Base-by-base conservation (phyloP, 2,797 vertebrate species). In the Leucoraja ocellata region DNA sequence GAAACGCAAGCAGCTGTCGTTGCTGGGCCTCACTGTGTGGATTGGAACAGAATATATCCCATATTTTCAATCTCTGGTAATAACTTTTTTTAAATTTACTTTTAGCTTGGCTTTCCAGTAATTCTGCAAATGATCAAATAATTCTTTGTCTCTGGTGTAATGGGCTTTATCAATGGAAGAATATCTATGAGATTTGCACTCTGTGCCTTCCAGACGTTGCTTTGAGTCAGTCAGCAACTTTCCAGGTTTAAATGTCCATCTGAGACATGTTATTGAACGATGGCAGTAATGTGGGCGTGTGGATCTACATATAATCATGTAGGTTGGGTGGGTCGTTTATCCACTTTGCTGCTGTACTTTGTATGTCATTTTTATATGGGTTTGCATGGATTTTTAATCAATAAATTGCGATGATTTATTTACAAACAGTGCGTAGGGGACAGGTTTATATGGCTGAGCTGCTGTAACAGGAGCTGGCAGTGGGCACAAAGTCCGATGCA, bases 371-470 rank as follows among this genome's bases (percentile, higher is more conserved):
- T 65, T 68, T 28, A 61, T 9, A n/a, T 73, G 21, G 6, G 8
- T 14, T 68, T 68, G 21, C 84, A 65, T 88, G 84, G 61, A 68
- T 88, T 86, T 88, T 32, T 36, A 61, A 58, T 88, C 61, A 88
- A 88, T 88, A 88, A 88, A 88, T 68, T 68, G 6, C 61, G n/a
- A 32, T 63, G 61, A 32, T 88, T 16, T 6, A 88, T 88, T 88
- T 68, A 7, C n/a, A 32, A 32, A 63, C 61, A 32, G 1, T 68
- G 9, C 68, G 63, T 88, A 21, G 84, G 84, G 2, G 65, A 88
- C 65, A 13, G 54, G 23, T 81, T 8, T 21, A 74, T 16, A 9
- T 6, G 28, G 36, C 13, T 16, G 1, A 32, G 11, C 14, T 58
- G 54, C 14, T 58, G 54, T 58, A 46, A 46, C 39, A 46, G 39